These are phyloP conservation scores for Nannospalax galili DNA, from an alignment of 2,113 vertebrate genomes.

Conservation along the genomic window DNA sequence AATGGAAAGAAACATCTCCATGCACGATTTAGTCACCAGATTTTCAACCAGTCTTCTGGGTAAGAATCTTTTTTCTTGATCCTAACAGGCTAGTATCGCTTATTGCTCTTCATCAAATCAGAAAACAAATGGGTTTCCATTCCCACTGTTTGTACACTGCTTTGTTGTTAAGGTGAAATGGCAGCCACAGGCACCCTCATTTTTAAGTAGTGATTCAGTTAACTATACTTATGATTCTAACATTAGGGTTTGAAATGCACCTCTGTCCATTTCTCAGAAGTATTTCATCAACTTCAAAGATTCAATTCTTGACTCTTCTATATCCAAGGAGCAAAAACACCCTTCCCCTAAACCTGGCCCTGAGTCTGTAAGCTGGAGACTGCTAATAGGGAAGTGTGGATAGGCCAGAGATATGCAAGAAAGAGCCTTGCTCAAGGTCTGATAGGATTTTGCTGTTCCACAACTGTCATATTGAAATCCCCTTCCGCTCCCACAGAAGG, in stretches of 20 bases:
- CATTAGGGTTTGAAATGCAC: constrained; percentile 6
- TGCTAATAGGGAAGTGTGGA: neutral
- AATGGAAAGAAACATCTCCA: neutral
- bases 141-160: neutral
- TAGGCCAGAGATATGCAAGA: neutral
- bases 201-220: neutral
- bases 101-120: neutral
- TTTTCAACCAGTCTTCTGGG: neutral
- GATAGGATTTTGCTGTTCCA: neutral
- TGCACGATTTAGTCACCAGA: neutral
- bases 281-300: neutral
- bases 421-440: constrained; percentile 6
- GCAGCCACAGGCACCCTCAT: neutral
- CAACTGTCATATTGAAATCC: constrained; percentile 46
- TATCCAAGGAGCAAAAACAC: neutral
- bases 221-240: neutral
- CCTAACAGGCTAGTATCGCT: neutral
- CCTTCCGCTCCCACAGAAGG: neutral
- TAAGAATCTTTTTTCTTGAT: neutral
- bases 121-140: neutral
- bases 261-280: constrained; percentile 29
- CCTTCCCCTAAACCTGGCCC: neutral
- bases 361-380: neutral
- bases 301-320: neutral
- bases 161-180: neutral